Base-by-base conservation (phyloP, 2,113 vertebrate species). In the Steatornis caripensis region DNA sequence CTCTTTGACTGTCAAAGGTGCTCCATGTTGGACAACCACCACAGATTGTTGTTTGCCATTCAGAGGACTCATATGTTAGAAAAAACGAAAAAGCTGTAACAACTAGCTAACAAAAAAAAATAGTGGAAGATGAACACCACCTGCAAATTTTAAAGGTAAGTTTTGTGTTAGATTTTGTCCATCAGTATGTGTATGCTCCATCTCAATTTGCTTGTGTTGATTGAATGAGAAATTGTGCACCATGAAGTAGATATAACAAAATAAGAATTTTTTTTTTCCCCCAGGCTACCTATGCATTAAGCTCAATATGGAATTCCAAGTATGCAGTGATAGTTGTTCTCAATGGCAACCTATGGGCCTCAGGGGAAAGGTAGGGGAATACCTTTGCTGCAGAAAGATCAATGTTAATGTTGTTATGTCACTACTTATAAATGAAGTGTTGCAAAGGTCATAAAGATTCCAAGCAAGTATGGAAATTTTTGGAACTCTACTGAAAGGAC, bases 301-400 rank as follows among this genome's bases (percentile, higher is more conserved):
- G n/a, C 11, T 64, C 32, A 69, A 27, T 64, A 71, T 57, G 15
- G 54, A 88, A 95, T 91, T 90, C 89, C 49, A 91, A 43, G 61
- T 81, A 71, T 23, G 54, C 43, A 34, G 27, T 54, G 37, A 72
- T 64, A 19, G 65, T 32, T 85, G 45, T 45, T 74, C 51, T 91
- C 58, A 87, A 41, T 13, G 14, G 48, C 81, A 95, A 58, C 48
- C 65, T 30, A 49, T 26, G n/a, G 32, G 9, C 77, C 89, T 78
- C 4, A 0, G 82, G 57, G 36, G 46, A 53, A 96, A 93, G 49
- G 19, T 30, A 81, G 27, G 24, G 9, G 61, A 64, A 53, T 77
- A 81, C 68, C 62, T 87, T 82, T 69, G 27, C 53, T 85, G 48
- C 12, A 94, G 57, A 80, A 91, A 94, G 51, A 96, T 91, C 90